Percentiles rank a stretch among this genome's conserved stretches.
Conservation (phyloP, 2,888 invertebrate species). For the Dasypogon diadema region DNA sequence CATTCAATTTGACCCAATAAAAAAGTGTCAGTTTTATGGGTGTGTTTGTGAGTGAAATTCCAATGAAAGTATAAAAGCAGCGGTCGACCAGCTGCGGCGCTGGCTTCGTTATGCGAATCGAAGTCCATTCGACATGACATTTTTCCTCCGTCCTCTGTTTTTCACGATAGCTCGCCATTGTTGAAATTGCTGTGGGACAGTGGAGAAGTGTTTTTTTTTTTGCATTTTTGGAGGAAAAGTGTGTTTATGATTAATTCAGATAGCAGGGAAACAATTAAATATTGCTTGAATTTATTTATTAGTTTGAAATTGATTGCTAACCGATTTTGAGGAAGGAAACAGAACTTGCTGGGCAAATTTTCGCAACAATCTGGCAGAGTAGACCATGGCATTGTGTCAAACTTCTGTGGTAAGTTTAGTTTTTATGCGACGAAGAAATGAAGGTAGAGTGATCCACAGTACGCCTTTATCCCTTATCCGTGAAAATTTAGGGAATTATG, state of each 20-base stretch:
- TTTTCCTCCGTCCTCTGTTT: neutral
- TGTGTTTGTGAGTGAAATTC: constrained; percentile 60
- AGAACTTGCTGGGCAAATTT: too few relatives aligned
- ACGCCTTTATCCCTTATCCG: too few relatives aligned
- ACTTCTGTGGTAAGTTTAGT: constrained; percentile 73
- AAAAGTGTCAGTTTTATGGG: neutral
- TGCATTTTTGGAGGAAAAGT: constrained; percentile 9
- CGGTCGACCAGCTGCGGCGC: constrained; percentile 60
- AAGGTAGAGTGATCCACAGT: too few relatives aligned
- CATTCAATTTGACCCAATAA: neutral
- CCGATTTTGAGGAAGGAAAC: too few relatives aligned
- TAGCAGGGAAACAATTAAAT: constrained; percentile 5
- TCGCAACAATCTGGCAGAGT: neutral
- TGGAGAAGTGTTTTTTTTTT: constrained; percentile 49
- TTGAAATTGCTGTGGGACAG: constrained; percentile 55
- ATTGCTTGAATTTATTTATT: too few relatives aligned
- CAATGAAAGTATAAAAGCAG: constrained; percentile 63
- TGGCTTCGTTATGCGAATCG: constrained; percentile 61
- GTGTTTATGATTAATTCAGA: constrained; percentile 7
- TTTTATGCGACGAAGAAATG: neutral
- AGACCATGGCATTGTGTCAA: constrained; percentile 78
- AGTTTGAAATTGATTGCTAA: too few relatives aligned
- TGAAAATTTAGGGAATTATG: too few relatives aligned
- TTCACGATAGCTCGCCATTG: constrained; percentile 54
- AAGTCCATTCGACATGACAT: constrained; percentile 55